Evolutionary conservation across 2,797 vertebrate genomes (phyloP).

Genomic region (Pantherophis alleghaniensis): DNA sequence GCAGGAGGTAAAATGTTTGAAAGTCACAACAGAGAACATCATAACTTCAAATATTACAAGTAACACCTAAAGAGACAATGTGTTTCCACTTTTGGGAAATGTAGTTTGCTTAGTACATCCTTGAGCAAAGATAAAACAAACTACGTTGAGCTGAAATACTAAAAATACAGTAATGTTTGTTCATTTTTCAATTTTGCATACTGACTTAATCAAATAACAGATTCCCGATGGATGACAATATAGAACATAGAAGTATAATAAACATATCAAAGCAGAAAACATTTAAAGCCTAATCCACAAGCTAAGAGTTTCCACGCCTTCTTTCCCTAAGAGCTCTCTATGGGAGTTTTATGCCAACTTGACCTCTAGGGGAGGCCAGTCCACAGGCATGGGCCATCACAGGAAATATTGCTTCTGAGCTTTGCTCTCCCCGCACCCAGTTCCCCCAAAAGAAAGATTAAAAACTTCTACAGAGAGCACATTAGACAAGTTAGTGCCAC

Average conservation of each 20-base stretch:
- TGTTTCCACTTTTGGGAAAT: neutral
- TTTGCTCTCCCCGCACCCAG: rapidly evolving
- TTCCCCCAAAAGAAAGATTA: neutral
- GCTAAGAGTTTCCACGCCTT: neutral
- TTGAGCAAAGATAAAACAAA: constrained; percentile 34
- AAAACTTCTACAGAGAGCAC: neutral
- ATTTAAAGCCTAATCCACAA: neutral
- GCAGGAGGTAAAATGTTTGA: neutral
- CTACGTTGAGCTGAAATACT: constrained; percentile 20
- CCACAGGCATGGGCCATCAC: neutral
- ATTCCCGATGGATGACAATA: neutral
- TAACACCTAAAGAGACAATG: neutral
- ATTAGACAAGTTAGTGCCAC: rapidly evolving
- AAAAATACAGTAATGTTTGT: neutral
- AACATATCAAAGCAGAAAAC: neutral
- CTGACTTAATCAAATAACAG: neutral
- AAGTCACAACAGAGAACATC: neutral
- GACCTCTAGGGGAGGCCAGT: neutral
- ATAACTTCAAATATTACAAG: neutral
- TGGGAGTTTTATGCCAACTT: neutral
- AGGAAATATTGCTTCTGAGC: neutral
- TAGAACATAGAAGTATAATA: neutral
- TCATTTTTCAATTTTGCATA: neutral
- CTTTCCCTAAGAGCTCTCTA: neutral
- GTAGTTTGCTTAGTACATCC: constrained; percentile 21